Base-by-base conservation (phyloP, 2,888 invertebrate species). In the Sussaba pulchella region DNA sequence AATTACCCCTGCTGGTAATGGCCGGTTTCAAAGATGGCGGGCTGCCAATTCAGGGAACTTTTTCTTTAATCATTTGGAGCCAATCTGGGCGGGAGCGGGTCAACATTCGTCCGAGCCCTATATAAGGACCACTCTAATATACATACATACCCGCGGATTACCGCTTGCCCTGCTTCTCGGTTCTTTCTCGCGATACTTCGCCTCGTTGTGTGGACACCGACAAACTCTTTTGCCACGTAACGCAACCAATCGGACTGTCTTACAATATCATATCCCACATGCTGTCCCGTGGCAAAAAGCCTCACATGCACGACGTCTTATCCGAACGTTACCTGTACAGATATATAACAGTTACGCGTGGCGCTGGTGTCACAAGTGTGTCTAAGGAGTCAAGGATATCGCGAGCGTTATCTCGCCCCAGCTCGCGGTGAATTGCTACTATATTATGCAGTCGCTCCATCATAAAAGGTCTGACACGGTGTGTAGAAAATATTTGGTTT, bases 351-450 rank as follows among this genome's bases (percentile, higher is more conserved):
- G 80, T 72, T 75, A 80, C 80, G 75, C 76, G 76, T 80, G 67
- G 76, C 72, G 19, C 57, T 8, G 31, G 31, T 31, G 47, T 57
- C 72, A 75, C 57, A 76, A 69, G 71, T 81, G 81, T 80, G 80
- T 82, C 83, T 79, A 83, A 88, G 85, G 89, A 90, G 88, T 89
- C 90, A 90, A 90, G 90, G 90, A 90, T 89, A 89, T 85, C 84
- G 80, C 54, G 82, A 81, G 82, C 86, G 88, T 89, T 90, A 89
- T 89, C 90, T 87, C 85, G 82, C 82, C 24, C 66, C 73, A 70
- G 26, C 74, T 70, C 50, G 57, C 66, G 59, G 69, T 73, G 72
- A 72, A 69, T 76, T 69, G 57, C 72, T 31, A 52, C 45, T 50
- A 47, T 47, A 47, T 47, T 17, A 17, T 45, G 83, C 78, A 84